Conservation (phyloP, 1,140 invertebrate species). For the Leptoteleia sp. region DNA sequence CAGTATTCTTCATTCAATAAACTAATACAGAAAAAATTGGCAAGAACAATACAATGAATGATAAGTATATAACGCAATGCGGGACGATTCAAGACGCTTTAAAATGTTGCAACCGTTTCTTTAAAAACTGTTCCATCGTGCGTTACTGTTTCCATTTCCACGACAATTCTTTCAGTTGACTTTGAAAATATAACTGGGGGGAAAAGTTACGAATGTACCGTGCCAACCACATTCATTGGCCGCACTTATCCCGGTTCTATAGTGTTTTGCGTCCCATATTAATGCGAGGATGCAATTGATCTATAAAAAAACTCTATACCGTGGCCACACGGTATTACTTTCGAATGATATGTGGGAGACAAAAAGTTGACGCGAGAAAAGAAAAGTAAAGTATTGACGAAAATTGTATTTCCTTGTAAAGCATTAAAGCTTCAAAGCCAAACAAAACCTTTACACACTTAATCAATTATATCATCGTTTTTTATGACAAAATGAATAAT, state of each 20-base stretch:
- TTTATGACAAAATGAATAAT: conserved; percentile 61
- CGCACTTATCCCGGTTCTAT: conserved; percentile 11
- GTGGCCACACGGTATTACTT: conserved; percentile 26
- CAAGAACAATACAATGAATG: conserved; percentile 74
- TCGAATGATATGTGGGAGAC: conserved; percentile 62
- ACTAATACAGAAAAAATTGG: conserved; percentile 73
- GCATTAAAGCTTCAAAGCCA: conserved; percentile 75
- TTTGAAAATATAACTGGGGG: conserved; percentile 59
- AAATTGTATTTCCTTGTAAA: conserved; percentile 57
- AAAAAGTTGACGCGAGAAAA: conserved; percentile 56
- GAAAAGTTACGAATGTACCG: conserved; percentile 57
- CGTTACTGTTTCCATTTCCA: background rate
- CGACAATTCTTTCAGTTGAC: conserved; percentile 36
- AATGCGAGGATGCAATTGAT: conserved; percentile 40
- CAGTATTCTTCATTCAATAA: conserved; percentile 73
- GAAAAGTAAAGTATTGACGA: conserved; percentile 33
- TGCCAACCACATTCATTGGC: conserved; percentile 5
- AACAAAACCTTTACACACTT: conserved; percentile 75
- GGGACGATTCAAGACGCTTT: conserved; percentile 61
- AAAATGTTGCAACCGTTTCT: conserved; percentile 7
- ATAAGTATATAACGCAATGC: conserved; percentile 72
- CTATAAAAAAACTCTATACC: conserved; percentile 43
- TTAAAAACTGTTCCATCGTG: no score
- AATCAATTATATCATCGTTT: conserved; percentile 66
- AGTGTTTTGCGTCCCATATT: conserved; percentile 16